Evolutionary conservation across 2,888 invertebrate species (phyloP), one percentile per base, ranked within the genome.

Genomic region (Spilarctia lutea): DNA sequence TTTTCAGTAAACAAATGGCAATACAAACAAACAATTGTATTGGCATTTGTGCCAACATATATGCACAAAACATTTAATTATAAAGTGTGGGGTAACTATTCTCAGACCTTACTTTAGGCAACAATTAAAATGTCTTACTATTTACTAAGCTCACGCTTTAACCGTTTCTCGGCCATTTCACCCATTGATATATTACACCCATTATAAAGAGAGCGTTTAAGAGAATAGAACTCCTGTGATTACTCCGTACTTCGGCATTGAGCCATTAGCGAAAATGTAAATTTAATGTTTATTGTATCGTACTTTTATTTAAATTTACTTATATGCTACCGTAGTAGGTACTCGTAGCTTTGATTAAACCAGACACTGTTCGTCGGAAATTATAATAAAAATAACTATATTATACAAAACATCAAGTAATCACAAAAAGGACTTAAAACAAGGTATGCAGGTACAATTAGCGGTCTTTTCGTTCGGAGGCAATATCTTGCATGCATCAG

Each of bases 161-260:
- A 42, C 42, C 42, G 27, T 27, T 67, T 67, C 18, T 16, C 42
- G 18, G 45, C 27, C 30, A 68, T 68, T 68, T 30, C 68, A 68
- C 45, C 42, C 45, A 30, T 24, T 68, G 45, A 48, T 68, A 48
- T 30, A 68, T 68, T 45, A 68, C 18, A 48, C 30, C 30, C 68
- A 68, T 68, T 68, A 48, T 48, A 10, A 18, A 30, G 30, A 45
- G 27, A 68, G 30, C 20, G 11, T 10, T 30, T 45, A 68, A 30
- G 68, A 68, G 45, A 68, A 68, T 48, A 48, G 68, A 68, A 68
- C 48, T 45, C 30, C 45, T 45, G 42, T 45, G 45, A 45, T 45
- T 45, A 45, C 18, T 30, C 13, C 27, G 27, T 30, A 60, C 63
- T 30, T 30, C 30, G 8, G 18, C 30, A 18, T 18, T 18, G 63